Base-by-base conservation (phyloP, 2,888 invertebrate genomes). In the Harpagoxenus sublaevis region DNA sequence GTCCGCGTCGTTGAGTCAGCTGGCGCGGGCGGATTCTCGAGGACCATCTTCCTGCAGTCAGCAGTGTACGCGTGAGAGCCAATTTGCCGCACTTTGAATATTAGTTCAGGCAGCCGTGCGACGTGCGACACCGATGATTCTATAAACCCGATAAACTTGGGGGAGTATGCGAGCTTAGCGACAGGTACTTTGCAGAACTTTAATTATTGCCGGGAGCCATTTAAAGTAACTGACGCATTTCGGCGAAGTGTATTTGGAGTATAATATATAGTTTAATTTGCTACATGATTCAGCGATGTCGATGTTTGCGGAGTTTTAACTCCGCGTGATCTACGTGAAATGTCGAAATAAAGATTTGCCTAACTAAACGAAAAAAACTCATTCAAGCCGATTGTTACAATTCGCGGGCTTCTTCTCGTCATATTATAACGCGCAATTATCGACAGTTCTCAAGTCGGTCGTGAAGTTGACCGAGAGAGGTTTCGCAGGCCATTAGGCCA, bases 61-160 rank as follows among this genome's bases (percentile, higher is more conserved):
- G 23, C 23, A 23, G 23, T 6, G 35, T 55, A 12, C 23, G 28
- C 45, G 23, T 23, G 18, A 9, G 66, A 48, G 48, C 18, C 66
- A 68, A 48, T 48, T 68, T 68, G 66, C 18, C 9, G 48, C 48
- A 66, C 66, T 66, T 68, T 68, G 66, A 68, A 68, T 48, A 68
- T 68, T 48, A 68, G 48, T 31, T 18, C 66, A 48, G 18, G 48
- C 66, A 68, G 31, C 66, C 45, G 66, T 68, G 66, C 48, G 48
- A 48, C 6, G 66, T 68, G 66, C 48, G 48, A 48, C 6, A 31
- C 31, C 31, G 66, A 66, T 48, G 66, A 68, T 68, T 68, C 66
- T 31, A 68, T 68, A 68, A 68, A 68, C 66, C 31, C 9, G 45
- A 10, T 68, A 51, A 68, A 68, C 45, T 68, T 68, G 66, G 10